Base-by-base conservation (phyloP, 2,888 invertebrate genomes). In the Aquatica leii region DNA sequence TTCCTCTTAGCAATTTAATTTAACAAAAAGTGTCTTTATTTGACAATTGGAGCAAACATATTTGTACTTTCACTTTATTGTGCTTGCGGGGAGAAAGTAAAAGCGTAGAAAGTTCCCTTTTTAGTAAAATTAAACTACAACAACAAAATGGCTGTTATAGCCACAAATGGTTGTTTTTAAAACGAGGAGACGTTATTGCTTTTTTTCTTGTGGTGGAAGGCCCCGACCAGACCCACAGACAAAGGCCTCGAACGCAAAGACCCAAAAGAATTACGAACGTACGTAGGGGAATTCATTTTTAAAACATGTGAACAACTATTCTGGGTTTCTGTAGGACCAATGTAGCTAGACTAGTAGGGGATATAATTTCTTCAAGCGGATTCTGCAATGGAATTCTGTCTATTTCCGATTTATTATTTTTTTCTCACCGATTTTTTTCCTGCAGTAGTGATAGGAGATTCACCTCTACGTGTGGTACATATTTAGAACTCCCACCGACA, bases 201-300 rank as follows among this genome's bases (percentile, higher is more conserved):
- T 66, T 62, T 64, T 66, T 69, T 59, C 40, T 62, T 35, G 55
- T 62, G 57, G 52, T 64, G 58, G 43, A 61, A 54, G 58, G 67
- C 43, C 68, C 51, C 57, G 49, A 61, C 65, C 71, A 71, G 68
- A 67, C 69, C 59, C 40, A 43, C 62, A 66, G 62, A 67, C 69
- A 70, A 68, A 71, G 68, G 68, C 68, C 65, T 56, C 65, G 40
- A 50, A 40, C 59, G 34, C 62, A 65, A 54, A 52, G 56, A 59
- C 49, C 59, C 64, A 59, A 43, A 14, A 35, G 41, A 64, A 37
- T 59, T 48, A 49, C 57, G 48, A 56, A 56, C 61, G 54, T 37
- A 41, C 49, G 64, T 34, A 48, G 48, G 52, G 55, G 54, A 54
- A 37, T 20, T 46, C 20, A 17, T 51, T 56, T 56, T 31, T 8